These are phyloP conservation scores for Lagopus muta DNA, from an alignment of 2,113 vertebrate species.

Conservation along the genomic window DNA sequence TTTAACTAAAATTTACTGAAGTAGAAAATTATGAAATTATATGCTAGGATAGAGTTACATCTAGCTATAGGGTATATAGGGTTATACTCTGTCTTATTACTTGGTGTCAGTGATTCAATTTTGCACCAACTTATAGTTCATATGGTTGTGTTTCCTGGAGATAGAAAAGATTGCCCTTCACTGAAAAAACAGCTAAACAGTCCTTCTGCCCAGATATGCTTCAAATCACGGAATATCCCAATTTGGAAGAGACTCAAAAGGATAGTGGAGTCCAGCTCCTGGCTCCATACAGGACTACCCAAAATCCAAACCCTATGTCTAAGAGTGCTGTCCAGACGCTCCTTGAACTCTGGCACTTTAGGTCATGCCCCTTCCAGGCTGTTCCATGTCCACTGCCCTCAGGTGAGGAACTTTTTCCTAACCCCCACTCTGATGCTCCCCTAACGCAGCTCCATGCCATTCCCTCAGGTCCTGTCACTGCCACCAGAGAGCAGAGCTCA, in stretches of 20 bases:
- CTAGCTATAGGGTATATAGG: no score
- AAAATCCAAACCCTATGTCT: background rate
- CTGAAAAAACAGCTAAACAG: background rate
- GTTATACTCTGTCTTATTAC: background rate
- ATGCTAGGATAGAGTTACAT: background rate
- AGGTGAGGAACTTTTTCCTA: background rate
- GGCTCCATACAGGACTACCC: background rate
- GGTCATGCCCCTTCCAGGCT: background rate
- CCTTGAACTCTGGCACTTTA: background rate
- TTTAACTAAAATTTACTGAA: background rate
- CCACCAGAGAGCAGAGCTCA: background rate
- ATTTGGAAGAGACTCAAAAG: background rate
- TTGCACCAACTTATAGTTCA: background rate
- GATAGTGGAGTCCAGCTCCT: background rate
- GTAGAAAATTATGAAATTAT: background rate
- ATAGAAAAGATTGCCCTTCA: rapidly evolving
- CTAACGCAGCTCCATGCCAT: background rate
- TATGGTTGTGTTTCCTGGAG: background rate
- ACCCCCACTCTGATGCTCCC: background rate
- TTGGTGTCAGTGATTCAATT: background rate
- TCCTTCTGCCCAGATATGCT: background rate
- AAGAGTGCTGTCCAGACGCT: background rate
- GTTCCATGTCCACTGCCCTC: no score
- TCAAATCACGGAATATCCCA: background rate
- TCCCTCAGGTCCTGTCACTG: background rate